Evolutionary conservation across 2,888 invertebrate species (phyloP).

Genomic region (Chalcis sispes): DNA sequence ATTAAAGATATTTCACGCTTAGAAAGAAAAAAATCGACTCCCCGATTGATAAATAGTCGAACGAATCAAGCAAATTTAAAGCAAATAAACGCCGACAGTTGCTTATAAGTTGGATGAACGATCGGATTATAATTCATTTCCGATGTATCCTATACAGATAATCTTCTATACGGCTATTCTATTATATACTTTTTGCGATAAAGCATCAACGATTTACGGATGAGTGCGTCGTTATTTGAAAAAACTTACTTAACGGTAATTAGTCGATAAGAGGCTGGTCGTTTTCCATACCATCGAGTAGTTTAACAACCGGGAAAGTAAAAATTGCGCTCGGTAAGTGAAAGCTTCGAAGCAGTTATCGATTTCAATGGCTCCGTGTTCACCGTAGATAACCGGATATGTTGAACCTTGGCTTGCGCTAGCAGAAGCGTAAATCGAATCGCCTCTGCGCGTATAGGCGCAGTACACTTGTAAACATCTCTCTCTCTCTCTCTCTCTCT

Average conservation of each 20-base stretch:
- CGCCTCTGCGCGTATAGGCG: too few relatives aligned
- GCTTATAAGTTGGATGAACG: conserved; percentile 32
- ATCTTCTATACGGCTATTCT: neutral
- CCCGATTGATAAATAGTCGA: conserved; percentile 22
- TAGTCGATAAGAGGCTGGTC: neutral
- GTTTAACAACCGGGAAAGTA: too few relatives aligned
- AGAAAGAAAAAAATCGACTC: too few relatives aligned
- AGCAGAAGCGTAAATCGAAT: too few relatives aligned
- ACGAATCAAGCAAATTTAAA: conserved; percentile 21
- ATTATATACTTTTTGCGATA: neutral
- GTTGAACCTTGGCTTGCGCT: too few relatives aligned
- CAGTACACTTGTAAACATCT: too few relatives aligned
- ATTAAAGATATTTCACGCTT: too few relatives aligned
- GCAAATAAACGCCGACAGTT: conserved; percentile 32
- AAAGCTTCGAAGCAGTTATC: too few relatives aligned
- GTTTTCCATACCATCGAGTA: neutral
- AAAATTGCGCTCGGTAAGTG: too few relatives aligned
- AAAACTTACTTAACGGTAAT: neutral
- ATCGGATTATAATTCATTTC: neutral
- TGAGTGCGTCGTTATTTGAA: neutral
- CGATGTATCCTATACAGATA: neutral
- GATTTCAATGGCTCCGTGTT: too few relatives aligned
- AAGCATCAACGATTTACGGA: conserved; percentile 8
- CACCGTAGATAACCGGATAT: too few relatives aligned
- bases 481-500: too few relatives aligned